Evolutionary conservation across 2,113 vertebrate genomes (phyloP), one percentile per base, ranked within the genome.

Genomic region (Chamaetylas fuelleborni): DNA sequence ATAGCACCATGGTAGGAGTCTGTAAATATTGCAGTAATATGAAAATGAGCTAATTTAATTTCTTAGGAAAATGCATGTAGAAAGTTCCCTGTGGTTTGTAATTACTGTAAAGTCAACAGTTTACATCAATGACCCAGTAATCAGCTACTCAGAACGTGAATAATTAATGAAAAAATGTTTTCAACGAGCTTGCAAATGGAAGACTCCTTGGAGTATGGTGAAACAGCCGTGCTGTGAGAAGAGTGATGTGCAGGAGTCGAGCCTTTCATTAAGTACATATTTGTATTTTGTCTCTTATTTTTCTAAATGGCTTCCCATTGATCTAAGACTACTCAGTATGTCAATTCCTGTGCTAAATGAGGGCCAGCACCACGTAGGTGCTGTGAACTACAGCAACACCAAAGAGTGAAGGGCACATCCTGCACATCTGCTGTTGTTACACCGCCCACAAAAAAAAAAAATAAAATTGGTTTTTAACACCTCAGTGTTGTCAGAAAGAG

Each of bases 81-180:
- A 36, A 96, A 93, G 93, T 96, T 97, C 91, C 92, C 72, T 77
- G 91, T 86, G 97, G 92, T 90, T 89, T 96, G 97, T 97, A 96
- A 96, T 93, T 97, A 95, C 86, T 38, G 29, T 91, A 96, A 96
- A 96, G 95, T 88, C 93, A 94, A 96, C 61, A 76, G 78, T 95
- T 94, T 94, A 74, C 81, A 95, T 97, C 95, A 95, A 96, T 96
- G 82, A 84, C 87, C 67, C 53, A 22, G 74, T 88, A 96, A 96
- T 97, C 83, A 95, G 82, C 60, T 91, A 77, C 47, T 82, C 92
- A 96, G 76, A 96, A 94, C n/a, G 72, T 95, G 42, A 95, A 89
- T 77, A 80, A 88, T 79, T 94, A 96, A 96, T 88, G 88, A 92
- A 95, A 86, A 84, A 81, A 73, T 88, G 61, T 83, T 94, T 96